phyloP scores from a whole-genome alignment of 2,797 vertebrate species.

The Enoplosus armatus region DNA sequence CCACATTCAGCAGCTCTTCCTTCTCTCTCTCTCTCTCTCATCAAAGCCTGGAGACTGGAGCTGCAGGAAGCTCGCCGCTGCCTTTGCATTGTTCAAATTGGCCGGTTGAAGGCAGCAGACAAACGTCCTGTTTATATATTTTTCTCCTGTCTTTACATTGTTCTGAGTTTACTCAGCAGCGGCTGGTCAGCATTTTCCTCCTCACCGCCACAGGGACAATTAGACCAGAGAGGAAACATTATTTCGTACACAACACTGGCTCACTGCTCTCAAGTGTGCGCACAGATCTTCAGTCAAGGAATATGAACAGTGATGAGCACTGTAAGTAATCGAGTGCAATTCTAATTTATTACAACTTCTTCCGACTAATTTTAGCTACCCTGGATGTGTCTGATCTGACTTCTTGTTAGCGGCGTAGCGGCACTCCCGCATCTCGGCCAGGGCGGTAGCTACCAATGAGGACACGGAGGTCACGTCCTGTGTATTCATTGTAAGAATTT shows the following conservation, averaged over 20 bases:
- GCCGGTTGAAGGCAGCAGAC: conserved; percentile 21
- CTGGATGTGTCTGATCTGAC: neutral
- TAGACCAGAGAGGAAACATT: conserved; percentile 42
- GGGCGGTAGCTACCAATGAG: neutral
- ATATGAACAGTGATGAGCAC: neutral
- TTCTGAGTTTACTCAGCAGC: conserved; percentile 40
- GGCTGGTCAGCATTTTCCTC: conserved; percentile 3
- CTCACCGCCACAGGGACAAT: neutral
- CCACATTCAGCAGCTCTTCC: conserved; percentile 1
- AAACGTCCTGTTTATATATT: conserved; percentile 64
- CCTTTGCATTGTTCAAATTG: conserved; percentile 35
- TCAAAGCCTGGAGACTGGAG: conserved; percentile 2
- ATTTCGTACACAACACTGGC: conserved; percentile 29
- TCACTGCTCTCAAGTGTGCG: neutral
- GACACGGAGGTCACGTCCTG: neutral
- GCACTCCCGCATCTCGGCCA: neutral
- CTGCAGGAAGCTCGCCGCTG: conserved; percentile 53
- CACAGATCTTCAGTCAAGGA: neutral
- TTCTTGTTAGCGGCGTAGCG: neutral
- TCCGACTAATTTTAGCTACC: neutral
- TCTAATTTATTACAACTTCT: neutral
- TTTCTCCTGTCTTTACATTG: conserved; percentile 53
- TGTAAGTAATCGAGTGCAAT: too few relatives aligned
- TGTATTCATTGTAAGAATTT: neutral
- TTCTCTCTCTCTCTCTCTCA: neutral